These are phyloP conservation scores for Squalus acanthias DNA, from an alignment of 2,797 vertebrate genomes.

Conservation along the genomic window DNA sequence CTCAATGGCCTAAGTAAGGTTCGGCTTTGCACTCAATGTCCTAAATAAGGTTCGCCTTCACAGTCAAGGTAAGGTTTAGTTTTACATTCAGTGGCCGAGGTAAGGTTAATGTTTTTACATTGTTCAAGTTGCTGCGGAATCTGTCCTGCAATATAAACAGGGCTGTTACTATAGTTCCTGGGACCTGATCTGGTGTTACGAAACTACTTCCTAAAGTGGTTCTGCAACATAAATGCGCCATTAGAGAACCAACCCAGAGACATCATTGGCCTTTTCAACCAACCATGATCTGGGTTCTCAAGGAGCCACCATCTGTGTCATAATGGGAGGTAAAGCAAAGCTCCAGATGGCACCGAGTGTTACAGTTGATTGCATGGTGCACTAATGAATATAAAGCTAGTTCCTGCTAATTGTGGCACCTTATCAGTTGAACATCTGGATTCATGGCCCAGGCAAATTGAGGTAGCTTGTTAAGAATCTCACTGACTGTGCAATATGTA, in stretches of 20 bases:
- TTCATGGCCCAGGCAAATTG: not conserved
- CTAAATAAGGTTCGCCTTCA: not conserved
- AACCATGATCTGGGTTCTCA: constrained; percentile 21
- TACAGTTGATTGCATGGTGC: constrained; percentile 17
- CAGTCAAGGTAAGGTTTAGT: not conserved
- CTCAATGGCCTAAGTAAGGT: not conserved
- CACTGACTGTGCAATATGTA: constrained; percentile 35
- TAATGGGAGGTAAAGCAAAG: constrained; percentile 37
- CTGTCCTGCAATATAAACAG: not conserved
- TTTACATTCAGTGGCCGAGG: not conserved
- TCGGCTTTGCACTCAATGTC: not conserved
- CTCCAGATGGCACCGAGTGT: constrained; percentile 44
- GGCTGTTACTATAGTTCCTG: not conserved
- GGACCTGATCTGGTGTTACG: not conserved
- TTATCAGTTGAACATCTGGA: constrained; percentile 43
- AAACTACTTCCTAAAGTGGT: not conserved
- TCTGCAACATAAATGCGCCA: not conserved
- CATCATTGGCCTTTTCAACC: not conserved
- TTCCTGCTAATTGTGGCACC: constrained; percentile 45
- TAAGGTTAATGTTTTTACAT: not conserved
- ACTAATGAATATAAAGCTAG: constrained; percentile 41
- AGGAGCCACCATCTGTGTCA: constrained; percentile 44
- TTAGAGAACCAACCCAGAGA: not conserved
- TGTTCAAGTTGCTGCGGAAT: not conserved
- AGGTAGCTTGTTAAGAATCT: constrained; percentile 40